Evolutionary conservation across 2,113 vertebrate species (phyloP).

Genomic region (Archocentrus centrarchus): DNA sequence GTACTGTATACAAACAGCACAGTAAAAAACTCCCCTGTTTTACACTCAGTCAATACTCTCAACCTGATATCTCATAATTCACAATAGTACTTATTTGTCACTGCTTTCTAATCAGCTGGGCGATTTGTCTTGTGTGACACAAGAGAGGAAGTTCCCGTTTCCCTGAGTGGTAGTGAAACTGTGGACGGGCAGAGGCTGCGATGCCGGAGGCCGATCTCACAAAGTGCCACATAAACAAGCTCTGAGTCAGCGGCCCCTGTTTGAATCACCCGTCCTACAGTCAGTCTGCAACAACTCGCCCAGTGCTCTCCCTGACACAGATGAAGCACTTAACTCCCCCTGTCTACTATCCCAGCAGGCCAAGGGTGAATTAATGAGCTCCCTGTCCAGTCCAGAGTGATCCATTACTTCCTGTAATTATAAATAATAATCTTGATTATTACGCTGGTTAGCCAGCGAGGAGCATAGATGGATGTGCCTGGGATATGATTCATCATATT

Average conservation of each 20-base stretch:
- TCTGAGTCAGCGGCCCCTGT: slow-evolving; percentile 67
- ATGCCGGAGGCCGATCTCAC: slow-evolving; percentile 22
- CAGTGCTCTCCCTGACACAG: slow-evolving; percentile 88
- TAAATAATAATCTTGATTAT: slow-evolving; percentile 99
- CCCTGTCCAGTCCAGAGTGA: slow-evolving; percentile 94
- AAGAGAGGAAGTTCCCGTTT: neutral
- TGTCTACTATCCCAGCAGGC: slow-evolving; percentile 89
- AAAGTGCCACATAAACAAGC: slow-evolving; percentile 36
- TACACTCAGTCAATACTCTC: neutral
- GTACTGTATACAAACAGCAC: neutral
- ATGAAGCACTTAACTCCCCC: slow-evolving; percentile 88
- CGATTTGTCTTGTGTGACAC: slow-evolving; percentile 40
- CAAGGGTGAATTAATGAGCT: slow-evolving; percentile 96
- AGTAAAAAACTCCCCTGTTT: neutral
- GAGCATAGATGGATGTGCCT: slow-evolving; percentile 93
- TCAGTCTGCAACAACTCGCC: slow-evolving; percentile 50
- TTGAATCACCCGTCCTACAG: slow-evolving; percentile 73
- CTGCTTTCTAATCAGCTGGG: slow-evolving; percentile 38
- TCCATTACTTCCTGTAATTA: slow-evolving; percentile 99
- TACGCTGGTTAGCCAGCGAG: slow-evolving; percentile 96
- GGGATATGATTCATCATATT: slow-evolving; percentile 92
- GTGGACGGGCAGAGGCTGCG: neutral
- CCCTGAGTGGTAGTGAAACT: neutral
- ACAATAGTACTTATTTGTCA: neutral
- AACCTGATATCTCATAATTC: slow-evolving; percentile 15